Evolutionary conservation across 2,888 invertebrate species (phyloP), one percentile per base, ranked within the genome.

Genomic region (Caenorhabditis sinica): DNA sequence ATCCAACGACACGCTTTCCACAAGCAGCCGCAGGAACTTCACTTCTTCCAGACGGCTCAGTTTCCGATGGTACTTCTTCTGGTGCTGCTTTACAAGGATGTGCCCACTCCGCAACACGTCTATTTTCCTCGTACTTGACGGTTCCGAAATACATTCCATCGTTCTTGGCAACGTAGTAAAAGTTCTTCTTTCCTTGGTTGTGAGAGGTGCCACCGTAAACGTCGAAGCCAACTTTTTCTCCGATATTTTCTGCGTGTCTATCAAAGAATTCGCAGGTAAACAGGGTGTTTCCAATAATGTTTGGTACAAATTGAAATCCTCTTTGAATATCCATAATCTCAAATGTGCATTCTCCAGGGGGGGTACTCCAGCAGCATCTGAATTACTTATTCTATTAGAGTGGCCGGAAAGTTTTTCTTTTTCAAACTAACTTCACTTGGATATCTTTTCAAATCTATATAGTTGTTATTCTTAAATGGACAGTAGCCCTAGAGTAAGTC

Each of bases 1-100:
- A 89, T n/a, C 88, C 89, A 33, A 89, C 86, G 28, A 88, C 77
- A 25, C 85, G 73, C 51, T 88, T 89, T n/a, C 87, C 85, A 61
- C 86, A 86, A 17, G 63, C 17, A 0, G 74, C 68, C 6, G 83
- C 80, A 25, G 81, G 71, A 0, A 86, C 74, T 33, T 71, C 30
- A 45, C 76, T 68, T 1, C 33, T 68, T 43, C 76, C 76, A 30
- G 76, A 60, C 25, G 76, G 76, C 45, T 76, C 76, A n/a, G n/a
- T n/a, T n/a, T n/a, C n/a, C n/a, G n/a, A n/a, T n/a, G n/a, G n/a
- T n/a, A n/a, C n/a, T n/a, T n/a, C n/a, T n/a, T n/a, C n/a, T n/a
- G n/a, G n/a, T n/a, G 45, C 45, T 45, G 56, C 61, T 30, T 82
- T 69, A 49, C 82, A 85, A 0, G 25, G 36, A 20, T 77, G 76